Evolutionary conservation across 2,113 vertebrate species (phyloP), one percentile per base, ranked within the genome.

Genomic region (Perognathus longimembris): DNA sequence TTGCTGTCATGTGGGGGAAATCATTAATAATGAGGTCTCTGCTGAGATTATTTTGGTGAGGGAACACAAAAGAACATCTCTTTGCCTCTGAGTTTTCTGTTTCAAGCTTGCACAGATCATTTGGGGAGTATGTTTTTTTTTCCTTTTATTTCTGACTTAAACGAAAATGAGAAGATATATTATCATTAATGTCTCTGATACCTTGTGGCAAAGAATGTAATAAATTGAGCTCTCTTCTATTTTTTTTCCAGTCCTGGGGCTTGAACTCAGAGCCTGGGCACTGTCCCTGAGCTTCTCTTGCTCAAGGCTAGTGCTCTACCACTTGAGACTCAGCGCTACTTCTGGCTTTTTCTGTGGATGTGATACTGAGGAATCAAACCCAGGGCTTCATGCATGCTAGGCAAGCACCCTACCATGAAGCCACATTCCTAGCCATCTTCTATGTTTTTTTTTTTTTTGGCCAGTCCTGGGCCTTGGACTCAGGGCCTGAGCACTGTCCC

Each of bases 11-110:
- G 98, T 97, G 97, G 97, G 97, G 97, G 97, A 97, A 98, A 98
- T 98, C 98, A 98, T 98, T 98, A 98, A 98, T 98, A 98, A 98
- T 95, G 97, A 95, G 98, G 97, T 98, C 98, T 98, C 98, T 36
- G 3, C 24, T 50, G 79, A 90, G 85, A 73, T 85, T 38, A n/a
- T 90, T 76, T 84, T 94, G 93, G 69, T 76, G 89, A 73, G 61
- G 69, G 76, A 67, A 90, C 9, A 66, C 63, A 93, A 81, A 74
- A 40, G 90, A 90, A 66, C 0, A 61, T 38, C 77, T 81, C 18
- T 77, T 64, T 18, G 84, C 64, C 83, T 75, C n/a, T 74, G 78
- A 90, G 76, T 77, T 92, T 80, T 84, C 57, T 17, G 3, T 92
- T 82, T 17, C 14, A 14, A 32, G 20, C 67, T 82, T 36, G 59